phyloP scores from a whole-genome alignment of 1,140 invertebrate genomes.

The Mercenaria mercenaria region DNA sequence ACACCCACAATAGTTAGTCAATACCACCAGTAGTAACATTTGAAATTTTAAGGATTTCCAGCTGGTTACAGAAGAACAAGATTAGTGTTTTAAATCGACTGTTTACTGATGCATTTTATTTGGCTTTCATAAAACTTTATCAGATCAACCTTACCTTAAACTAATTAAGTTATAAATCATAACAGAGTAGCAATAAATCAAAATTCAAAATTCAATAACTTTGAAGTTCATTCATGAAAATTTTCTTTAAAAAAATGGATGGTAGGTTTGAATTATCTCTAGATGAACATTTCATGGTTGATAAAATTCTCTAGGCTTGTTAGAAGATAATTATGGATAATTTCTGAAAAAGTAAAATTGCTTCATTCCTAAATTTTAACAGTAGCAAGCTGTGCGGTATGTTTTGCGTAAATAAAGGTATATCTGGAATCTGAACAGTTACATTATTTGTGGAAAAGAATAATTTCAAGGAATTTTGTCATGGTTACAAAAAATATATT shows the following conservation, averaged over 20 bases:
- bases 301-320: not conserved
- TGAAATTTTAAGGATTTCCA: slow-evolving; percentile 8
- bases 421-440: no score
- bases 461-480: no score
- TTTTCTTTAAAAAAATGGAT: not conserved
- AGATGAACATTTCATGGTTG: slow-evolving; percentile 4
- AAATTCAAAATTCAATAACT: slow-evolving; percentile 19
- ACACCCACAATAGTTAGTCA: not conserved
- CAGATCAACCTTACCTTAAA: slow-evolving; percentile 9
- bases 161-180: slow-evolving; percentile 47
- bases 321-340: no score
- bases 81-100: slow-evolving; percentile 39
- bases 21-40: not conserved
- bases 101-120: slow-evolving; percentile 43
- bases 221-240: slow-evolving; percentile 1
- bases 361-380: no score
- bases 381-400: no score
- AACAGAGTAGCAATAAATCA: slow-evolving; percentile 12
- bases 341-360: no score
- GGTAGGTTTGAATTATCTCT: not conserved
- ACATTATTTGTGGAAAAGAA: no score
- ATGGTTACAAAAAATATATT: no score
- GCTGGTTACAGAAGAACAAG: not conserved
- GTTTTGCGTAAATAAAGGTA: no score
- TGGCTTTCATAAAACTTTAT: slow-evolving; percentile 17